Base-by-base conservation (phyloP, 2,797 vertebrate genomes). In the Anableps anableps region DNA sequence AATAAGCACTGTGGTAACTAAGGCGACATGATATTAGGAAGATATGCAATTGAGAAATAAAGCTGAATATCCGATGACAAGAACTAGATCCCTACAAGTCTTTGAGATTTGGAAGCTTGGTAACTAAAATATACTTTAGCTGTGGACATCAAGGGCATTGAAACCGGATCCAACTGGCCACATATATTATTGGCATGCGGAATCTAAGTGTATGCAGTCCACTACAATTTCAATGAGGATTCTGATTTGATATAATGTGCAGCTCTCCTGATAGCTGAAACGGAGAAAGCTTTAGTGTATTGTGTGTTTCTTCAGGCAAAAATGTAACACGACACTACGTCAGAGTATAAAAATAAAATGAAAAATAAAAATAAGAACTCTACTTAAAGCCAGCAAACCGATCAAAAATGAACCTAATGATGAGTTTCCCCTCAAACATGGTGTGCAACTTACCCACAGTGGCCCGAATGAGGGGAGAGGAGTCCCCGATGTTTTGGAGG, bases 401-500 rank as follows among this genome's bases (percentile, higher is more conserved):
- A 43, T 43, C 43, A 47, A 50, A 26, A 68, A 38, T 6, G 13
- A 41, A 38, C 29, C 21, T 21, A 68, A 68, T 14, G 21, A 26
- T 10, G 64, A 41, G 3, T 41, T 62, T 26, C 13, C 4, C 17
- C 19, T 21, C 21, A 71, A 71, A 45, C 38, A 17, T 29, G 58
- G 13, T 74, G 71, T 7, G 10, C 26, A 66, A 96, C 98, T 96
- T 91, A 99, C 98, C 98, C 88, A 99, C 97, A 36, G 98, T 99
- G 85, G 98, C 98, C 94, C 98, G 96, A 88, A 99, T 99, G 89
- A 99, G 96, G 2, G 98, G 97, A 36, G 98, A 99, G 0, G 98
- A 94, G 88, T 99, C 98, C 78, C 98, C 98, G 9, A 99, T 99
- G 84, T 97, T 99, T 88, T 98, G 97, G 91, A 99, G 91, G 92